Evolutionary conservation across 2,797 vertebrate genomes (phyloP).

Genomic region (Gobio occitaniae): DNA sequence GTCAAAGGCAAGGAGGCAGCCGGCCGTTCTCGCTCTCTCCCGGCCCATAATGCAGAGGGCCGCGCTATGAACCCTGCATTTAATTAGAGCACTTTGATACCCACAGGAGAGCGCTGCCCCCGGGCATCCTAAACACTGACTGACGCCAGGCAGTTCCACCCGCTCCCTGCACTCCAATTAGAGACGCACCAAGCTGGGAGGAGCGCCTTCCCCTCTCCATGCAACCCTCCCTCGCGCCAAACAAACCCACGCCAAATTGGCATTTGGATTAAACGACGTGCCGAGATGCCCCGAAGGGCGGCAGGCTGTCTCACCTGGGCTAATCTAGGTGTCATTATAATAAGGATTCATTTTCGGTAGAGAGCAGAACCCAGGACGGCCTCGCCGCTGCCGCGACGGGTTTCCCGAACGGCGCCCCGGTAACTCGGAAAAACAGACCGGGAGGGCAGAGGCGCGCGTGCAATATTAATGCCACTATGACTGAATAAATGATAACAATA

Average conservation of each 20-base stretch:
- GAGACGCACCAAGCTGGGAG: conserved; percentile 87
- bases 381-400: not conserved
- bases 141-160: conserved; percentile 95
- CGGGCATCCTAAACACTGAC: conserved; percentile 99
- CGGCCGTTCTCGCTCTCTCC: conserved; percentile 68
- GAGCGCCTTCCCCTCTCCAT: conserved; percentile 66
- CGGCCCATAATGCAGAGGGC: conserved; percentile 92
- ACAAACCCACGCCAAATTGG: conserved; percentile 89
- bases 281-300: conserved; percentile 79
- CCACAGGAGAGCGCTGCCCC: conserved; percentile 98
- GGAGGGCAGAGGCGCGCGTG: conserved; percentile 66
- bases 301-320: conserved; percentile 75
- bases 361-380: conserved; percentile 41
- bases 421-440: conserved; percentile 51
- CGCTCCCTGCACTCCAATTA: conserved; percentile 99
- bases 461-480: conserved; percentile 80
- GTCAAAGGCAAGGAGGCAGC: conserved; percentile 97
- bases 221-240: conserved; percentile 50
- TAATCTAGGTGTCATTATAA: conserved; percentile 83
- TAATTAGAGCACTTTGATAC: conserved; percentile 99
- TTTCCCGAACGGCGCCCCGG: conserved; percentile 61
- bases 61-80: conserved; percentile 94
- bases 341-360: conserved; percentile 77
- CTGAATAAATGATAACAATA: conserved; percentile 79
- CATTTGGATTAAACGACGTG: conserved; percentile 97